phyloP scores from a whole-genome alignment of 2,888 invertebrate genomes.

The Leucoptera coffeella region DNA sequence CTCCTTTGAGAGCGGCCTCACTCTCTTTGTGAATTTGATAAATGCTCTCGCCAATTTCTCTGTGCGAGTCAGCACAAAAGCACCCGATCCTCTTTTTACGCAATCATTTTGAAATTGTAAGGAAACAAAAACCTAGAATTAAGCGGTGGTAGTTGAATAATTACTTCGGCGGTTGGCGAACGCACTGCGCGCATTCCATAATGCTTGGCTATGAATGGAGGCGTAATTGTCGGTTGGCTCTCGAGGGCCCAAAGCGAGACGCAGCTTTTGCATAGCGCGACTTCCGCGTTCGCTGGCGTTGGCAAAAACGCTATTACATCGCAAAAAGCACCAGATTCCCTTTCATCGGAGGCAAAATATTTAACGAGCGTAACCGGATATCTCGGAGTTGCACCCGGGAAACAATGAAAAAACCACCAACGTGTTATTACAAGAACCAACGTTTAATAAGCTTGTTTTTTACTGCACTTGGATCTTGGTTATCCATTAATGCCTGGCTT shows the following conservation, averaged over 20 bases:
- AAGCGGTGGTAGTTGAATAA: too few relatives aligned
- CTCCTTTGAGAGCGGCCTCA: conserved; percentile 50
- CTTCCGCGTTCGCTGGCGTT: conserved; percentile 35
- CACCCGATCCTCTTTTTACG: too few relatives aligned
- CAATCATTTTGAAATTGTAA: too few relatives aligned
- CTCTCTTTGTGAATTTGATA: conserved; percentile 52
- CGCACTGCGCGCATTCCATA: too few relatives aligned
- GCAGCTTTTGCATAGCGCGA: conserved; percentile 45
- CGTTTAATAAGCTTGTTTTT: conserved; percentile 50
- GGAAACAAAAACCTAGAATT: too few relatives aligned
- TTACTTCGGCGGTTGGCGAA: too few relatives aligned
- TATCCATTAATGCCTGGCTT: conserved; percentile 46
- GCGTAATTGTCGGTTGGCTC: too few relatives aligned
- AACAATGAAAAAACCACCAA: conserved; percentile 49
- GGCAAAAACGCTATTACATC: conserved; percentile 38
- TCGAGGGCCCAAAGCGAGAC: too few relatives aligned
- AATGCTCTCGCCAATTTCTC: conserved; percentile 46
- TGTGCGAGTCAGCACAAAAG: conserved; percentile 22
- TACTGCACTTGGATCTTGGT: conserved; percentile 43
- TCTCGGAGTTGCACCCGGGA: conserved; percentile 35
- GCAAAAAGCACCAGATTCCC: conserved; percentile 47
- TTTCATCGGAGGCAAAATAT: conserved; percentile 50
- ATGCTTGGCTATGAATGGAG: too few relatives aligned
- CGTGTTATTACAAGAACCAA: conserved; percentile 52
- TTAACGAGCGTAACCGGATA: conserved; percentile 52